phyloP scores from a whole-genome alignment of 1,140 invertebrate species.

The Drosophila hydei region DNA sequence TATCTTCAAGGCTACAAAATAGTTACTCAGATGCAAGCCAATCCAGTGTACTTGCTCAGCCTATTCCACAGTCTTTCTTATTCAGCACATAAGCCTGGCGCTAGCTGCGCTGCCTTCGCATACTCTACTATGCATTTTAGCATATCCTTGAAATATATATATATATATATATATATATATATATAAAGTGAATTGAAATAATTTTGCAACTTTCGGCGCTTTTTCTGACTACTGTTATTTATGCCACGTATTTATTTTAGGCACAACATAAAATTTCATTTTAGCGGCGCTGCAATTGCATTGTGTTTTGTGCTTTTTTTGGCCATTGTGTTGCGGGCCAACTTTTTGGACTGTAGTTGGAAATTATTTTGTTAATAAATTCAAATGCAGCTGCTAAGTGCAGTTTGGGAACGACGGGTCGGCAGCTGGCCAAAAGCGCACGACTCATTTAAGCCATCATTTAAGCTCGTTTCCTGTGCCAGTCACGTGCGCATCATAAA shows the following conservation, averaged over 20 bases:
- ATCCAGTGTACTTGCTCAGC: no score
- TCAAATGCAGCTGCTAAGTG: constrained; percentile 61
- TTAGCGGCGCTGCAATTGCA: constrained; percentile 23
- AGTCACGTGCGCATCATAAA: constrained; percentile 69
- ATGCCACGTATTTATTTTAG: constrained; percentile 56
- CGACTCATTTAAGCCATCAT: constrained; percentile 70
- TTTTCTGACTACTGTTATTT: constrained; percentile 26
- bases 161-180: background rate
- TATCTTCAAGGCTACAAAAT: no score
- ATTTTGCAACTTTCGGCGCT: constrained; percentile 16
- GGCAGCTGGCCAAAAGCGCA: constrained; percentile 46
- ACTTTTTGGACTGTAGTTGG: constrained; percentile 30
- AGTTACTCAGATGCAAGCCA: no score
- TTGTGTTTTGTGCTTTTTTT: constrained; percentile 9
- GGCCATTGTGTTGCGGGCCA: constrained; percentile 56
- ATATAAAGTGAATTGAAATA: constrained; percentile 8
- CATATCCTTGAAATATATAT: background rate
- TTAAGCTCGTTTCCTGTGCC: constrained; percentile 56
- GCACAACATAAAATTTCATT: constrained; percentile 60
- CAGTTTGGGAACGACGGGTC: background rate
- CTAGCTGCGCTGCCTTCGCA: background rate
- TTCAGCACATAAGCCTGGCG: background rate
- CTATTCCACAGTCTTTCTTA: no score
- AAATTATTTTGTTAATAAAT: constrained; percentile 65
- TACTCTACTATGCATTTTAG: background rate